Base-by-base conservation (phyloP, 2,797 vertebrate species). In the Coregonus ussuriensis region DNA sequence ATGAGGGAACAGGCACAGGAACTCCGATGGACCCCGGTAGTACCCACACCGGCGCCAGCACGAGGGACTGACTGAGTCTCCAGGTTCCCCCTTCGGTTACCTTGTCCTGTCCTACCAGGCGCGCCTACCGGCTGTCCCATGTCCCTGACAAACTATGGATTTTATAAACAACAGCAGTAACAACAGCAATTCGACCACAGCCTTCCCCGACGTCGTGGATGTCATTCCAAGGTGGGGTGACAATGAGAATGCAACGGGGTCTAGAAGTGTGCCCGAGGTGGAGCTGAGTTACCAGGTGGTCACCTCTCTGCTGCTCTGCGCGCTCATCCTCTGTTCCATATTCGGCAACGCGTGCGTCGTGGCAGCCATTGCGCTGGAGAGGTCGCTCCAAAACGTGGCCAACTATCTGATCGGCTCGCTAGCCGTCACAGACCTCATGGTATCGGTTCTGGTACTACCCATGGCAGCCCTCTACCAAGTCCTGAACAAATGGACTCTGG, bases 381-480 rank as follows among this genome's bases (percentile, higher is more conserved):
- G 97, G 86, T 96, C 96, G 85, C 96, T 99, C 86, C 98, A 99
- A 91, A 99, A 97, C 74, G 98, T 99, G 84, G 97, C 97, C 77
- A 98, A 99, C 93, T 99, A 99, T 90, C 95, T 99, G 76, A 99
- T 99, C 90, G 97, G 98, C 69, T 99, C 97, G 0, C 92, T 99
- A 91, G 98, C 98, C 3, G 96, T 99, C 80, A 97, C 98, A 71
- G 98, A 99, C 91, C 95, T 99, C 83, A 97, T 99, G 98, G 98
- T 99, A 62, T 99, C 98, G 51, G 97, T 99, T 72, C 91, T 99
- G 85, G 98, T 99, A 81, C 88, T 99, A 86, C 98, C 98, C 77
- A 99, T 99, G 98, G 98, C 98, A 33, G 97, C 97, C 69, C 94
- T 98, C 51, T 97, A 99, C 90, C 98, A 99, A 91, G 97, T 99